A percentile compares a stretch with the other conserved stretches of the same genome.
Conservation (phyloP, 1,140 invertebrate species). For the Drosophila elegans region DNA sequence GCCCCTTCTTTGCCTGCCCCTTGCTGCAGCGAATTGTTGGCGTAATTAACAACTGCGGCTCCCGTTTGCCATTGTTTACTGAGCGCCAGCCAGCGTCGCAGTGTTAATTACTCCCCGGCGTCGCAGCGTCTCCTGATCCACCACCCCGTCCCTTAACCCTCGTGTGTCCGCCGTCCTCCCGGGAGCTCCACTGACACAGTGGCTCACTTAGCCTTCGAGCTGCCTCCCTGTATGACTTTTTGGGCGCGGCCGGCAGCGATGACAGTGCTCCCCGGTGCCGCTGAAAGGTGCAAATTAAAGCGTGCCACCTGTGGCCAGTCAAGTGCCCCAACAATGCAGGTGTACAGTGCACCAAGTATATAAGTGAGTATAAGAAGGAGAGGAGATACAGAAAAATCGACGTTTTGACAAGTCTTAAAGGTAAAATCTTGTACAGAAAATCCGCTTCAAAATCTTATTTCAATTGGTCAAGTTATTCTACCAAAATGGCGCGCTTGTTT, state of each 20-base stretch:
- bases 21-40: conserved; percentile 47
- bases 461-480: too few species aligned
- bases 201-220: conserved; percentile 67
- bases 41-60: conserved; percentile 74
- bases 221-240: conserved; percentile 1
- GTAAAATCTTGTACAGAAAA: too few species aligned
- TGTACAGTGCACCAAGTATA: neutral
- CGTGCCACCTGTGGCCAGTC: conserved; percentile 64
- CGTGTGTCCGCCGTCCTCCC: neutral
- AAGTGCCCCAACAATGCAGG: conserved; percentile 13
- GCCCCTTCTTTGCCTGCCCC: conserved; percentile 32
- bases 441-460: too few species aligned
- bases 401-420: too few species aligned
- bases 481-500: too few species aligned
- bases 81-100: conserved; percentile 59
- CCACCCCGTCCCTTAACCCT: neutral
- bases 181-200: conserved; percentile 65
- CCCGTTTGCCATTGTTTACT: conserved; percentile 70
- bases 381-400: neutral
- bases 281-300: conserved; percentile 72
- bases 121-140: neutral
- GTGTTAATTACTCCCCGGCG: conserved; percentile 77
- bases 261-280: conserved; percentile 43
- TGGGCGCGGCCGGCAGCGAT: conserved; percentile 21
- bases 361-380: conserved; percentile 43